Conservation (phyloP, 2,888 invertebrate genomes). For the Neoitamus cyanurus region DNA sequence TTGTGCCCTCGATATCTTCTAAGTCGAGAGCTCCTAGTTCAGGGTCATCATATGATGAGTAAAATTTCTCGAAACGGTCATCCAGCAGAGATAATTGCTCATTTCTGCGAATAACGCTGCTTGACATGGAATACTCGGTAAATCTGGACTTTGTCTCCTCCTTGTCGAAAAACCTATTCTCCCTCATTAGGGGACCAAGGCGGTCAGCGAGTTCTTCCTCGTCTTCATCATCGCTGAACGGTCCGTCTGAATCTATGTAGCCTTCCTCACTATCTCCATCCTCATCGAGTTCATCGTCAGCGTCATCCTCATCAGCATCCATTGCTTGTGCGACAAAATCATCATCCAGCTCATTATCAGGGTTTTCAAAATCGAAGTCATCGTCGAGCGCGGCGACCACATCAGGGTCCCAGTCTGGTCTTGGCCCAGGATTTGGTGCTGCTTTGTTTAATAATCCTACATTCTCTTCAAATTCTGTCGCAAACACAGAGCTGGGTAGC, state of each 20-base stretch:
- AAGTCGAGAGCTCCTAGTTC: slow-evolving; percentile 90
- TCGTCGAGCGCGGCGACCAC: slow-evolving; percentile 93
- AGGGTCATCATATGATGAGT: slow-evolving; percentile 85
- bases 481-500: slow-evolving; percentile 90
- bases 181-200: slow-evolving; percentile 65
- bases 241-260: slow-evolving; percentile 57
- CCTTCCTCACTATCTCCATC: not conserved
- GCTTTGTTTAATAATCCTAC: slow-evolving; percentile 71
- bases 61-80: slow-evolving; percentile 88
- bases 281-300: slow-evolving; percentile 55
- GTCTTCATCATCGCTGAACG: slow-evolving; percentile 63
- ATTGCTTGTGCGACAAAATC: slow-evolving; percentile 87
- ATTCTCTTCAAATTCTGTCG: slow-evolving; percentile 85
- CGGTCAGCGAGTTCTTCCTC: slow-evolving; percentile 66
- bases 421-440: slow-evolving; percentile 67
- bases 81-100: slow-evolving; percentile 85
- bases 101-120: slow-evolving; percentile 88
- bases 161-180: slow-evolving; percentile 66
- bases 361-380: slow-evolving; percentile 87
- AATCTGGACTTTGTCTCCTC: slow-evolving; percentile 89
- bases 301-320: slow-evolving; percentile 58
- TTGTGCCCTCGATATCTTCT: slow-evolving; percentile 84
- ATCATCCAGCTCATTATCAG: slow-evolving; percentile 88
- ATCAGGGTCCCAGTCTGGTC: slow-evolving; percentile 89
- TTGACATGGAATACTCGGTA: slow-evolving; percentile 93